Evolutionary conservation across 2,113 vertebrate genomes (phyloP).

Genomic region (Aythya baeri): DNA sequence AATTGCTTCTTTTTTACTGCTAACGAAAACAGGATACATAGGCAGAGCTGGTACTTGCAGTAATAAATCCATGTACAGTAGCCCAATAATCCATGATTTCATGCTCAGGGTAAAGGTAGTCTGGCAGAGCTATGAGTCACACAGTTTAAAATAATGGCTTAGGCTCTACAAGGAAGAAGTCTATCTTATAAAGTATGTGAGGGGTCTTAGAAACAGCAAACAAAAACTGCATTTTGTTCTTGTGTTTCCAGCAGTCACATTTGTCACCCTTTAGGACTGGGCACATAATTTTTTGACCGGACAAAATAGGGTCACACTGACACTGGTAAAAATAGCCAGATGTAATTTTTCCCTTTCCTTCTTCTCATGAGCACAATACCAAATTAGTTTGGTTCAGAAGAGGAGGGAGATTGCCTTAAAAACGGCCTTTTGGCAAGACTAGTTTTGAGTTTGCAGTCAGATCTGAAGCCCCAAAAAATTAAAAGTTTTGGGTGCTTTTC

Average conservation of each 20-base stretch:
- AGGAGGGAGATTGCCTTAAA: neutral
- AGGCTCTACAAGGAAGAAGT: neutral
- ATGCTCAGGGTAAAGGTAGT: neutral
- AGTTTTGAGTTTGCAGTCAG: neutral
- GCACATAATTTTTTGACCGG: neutral
- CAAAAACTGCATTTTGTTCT: neutral
- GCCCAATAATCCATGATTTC: neutral
- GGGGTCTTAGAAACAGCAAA: neutral
- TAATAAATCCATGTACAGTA: neutral
- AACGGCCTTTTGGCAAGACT: neutral
- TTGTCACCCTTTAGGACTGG: neutral
- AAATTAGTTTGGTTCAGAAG: neutral
- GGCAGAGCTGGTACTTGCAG: neutral
- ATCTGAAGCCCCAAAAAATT: neutral
- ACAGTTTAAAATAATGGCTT: neutral
- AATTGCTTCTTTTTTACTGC: neutral
- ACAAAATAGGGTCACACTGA: neutral
- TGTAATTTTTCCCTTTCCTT: neutral
- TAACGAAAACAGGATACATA: slow-evolving; percentile 20
- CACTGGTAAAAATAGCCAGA: neutral
- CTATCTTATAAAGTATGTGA: neutral
- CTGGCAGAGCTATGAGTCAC: neutral
- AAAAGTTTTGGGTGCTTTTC: neutral
- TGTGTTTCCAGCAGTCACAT: neutral
- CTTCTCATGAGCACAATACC: fast-evolving